Conservation (phyloP, 2,888 invertebrate genomes). For the Thereva unica region DNA sequence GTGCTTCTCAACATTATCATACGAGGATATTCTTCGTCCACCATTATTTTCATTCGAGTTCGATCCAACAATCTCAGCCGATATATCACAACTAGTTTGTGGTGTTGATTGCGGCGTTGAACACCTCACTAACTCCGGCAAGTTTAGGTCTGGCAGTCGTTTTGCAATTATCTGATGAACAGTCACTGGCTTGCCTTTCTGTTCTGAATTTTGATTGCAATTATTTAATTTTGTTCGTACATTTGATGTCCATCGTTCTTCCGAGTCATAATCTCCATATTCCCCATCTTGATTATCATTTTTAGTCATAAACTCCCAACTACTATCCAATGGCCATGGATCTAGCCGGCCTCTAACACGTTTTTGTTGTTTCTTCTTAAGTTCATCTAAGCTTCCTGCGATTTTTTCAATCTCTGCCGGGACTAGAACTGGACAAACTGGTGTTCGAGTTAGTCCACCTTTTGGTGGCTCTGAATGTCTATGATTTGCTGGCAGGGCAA, state of each 20-base stretch:
- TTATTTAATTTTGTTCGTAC: conserved; percentile 39
- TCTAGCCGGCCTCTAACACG: conserved; percentile 57
- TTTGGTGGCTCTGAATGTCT: conserved; percentile 67
- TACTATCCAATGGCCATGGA: conserved; percentile 85
- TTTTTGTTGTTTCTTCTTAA: conserved; percentile 60
- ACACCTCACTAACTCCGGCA: conserved; percentile 72
- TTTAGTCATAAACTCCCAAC: conserved; percentile 86
- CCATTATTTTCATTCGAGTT: conserved; percentile 50
- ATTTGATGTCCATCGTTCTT: conserved; percentile 50
- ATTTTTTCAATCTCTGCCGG: conserved; percentile 59
- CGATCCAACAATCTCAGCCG: conserved; percentile 42
- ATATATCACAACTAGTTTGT: conserved; percentile 34
- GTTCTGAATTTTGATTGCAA: conserved; percentile 47
- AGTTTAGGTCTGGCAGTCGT: conserved; percentile 57
- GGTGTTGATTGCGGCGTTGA: conserved; percentile 58
- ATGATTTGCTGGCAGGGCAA: conserved; percentile 59
- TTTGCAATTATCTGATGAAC: conserved; percentile 80
- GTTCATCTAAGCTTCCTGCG: conserved; percentile 56
- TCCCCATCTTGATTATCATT: conserved; percentile 47
- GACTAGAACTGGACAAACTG: conserved; percentile 67
- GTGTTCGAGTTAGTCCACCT: conserved; percentile 49
- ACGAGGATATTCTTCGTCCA: conserved; percentile 68
- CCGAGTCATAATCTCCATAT: conserved; percentile 53
- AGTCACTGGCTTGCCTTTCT: conserved; percentile 63
- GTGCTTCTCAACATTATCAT: conserved; percentile 74